phyloP scores from a whole-genome alignment of 2,888 invertebrate species.

The Sphinx pinastri region DNA sequence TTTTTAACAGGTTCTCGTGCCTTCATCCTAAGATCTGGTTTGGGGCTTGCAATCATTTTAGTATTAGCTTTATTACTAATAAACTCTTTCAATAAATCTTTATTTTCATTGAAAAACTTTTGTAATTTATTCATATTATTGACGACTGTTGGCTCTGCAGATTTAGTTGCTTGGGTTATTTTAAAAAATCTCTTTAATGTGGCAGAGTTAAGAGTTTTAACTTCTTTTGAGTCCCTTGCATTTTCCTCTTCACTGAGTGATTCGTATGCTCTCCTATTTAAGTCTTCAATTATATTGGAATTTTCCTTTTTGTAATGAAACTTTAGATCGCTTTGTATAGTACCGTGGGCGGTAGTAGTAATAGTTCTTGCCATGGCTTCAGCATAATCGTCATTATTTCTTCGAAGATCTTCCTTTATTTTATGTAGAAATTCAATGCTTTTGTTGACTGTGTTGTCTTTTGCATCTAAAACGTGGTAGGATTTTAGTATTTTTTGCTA shows the following conservation, averaged over 20 bases:
- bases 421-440: constrained; percentile 43
- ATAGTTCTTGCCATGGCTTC: constrained; percentile 29
- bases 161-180: background rate
- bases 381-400: constrained; percentile 61
- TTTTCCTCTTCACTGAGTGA: background rate
- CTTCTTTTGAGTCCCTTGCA: background rate
- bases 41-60: background rate
- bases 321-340: background rate
- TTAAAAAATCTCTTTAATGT: constrained; percentile 15
- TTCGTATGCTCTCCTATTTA: constrained; percentile 11
- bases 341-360: background rate
- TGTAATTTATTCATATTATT: constrained; percentile 39
- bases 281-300: constrained; percentile 8
- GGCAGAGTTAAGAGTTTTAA: background rate
- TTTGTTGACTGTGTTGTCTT: constrained; percentile 28
- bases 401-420: constrained; percentile 50
- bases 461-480: constrained; percentile 1
- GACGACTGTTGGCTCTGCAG: background rate
- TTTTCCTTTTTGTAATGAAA: background rate
- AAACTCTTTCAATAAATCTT: constrained; percentile 39
- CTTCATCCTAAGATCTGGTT: constrained; percentile 4
- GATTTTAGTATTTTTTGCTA: no score
- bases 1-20: constrained; percentile 7
- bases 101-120: constrained; percentile 43
- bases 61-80: constrained; percentile 18